Conservation (phyloP, 2,797 vertebrate species). For the Nasua narica region DNA sequence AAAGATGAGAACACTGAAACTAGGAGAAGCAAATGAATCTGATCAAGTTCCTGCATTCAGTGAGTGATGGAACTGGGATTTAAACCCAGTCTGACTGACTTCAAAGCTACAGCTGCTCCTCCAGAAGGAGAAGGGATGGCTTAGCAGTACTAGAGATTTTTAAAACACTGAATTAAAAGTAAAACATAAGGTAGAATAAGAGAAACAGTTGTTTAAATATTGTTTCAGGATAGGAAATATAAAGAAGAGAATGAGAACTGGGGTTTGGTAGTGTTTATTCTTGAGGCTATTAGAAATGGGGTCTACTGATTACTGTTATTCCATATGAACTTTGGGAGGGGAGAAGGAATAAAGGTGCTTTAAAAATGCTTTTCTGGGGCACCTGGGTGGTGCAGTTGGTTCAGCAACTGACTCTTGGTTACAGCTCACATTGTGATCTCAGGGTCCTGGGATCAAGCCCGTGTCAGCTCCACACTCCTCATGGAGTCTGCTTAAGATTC, state of each 20-base stretch:
- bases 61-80: background rate
- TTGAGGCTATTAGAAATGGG: background rate
- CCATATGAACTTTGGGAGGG: background rate
- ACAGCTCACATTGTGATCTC: background rate
- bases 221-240: background rate
- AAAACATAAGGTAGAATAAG: background rate
- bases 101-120: background rate
- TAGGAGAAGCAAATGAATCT: background rate
- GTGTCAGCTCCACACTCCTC: background rate
- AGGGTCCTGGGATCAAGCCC: background rate
- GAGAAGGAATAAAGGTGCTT: background rate
- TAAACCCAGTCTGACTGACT: background rate
- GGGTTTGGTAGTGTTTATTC: background rate
- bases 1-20: background rate
- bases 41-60: background rate
- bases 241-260: background rate
- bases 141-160: background rate
- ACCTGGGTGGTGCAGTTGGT: background rate
- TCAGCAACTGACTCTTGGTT: background rate
- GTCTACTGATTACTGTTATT: background rate
- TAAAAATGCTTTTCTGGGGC: background rate
- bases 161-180: conserved; percentile 10
- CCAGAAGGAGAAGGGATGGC: background rate
- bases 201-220: background rate
- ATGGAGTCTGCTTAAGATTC: background rate